Conservation (phyloP, 2,113 vertebrate genomes). For the Aviceda subcristata region DNA sequence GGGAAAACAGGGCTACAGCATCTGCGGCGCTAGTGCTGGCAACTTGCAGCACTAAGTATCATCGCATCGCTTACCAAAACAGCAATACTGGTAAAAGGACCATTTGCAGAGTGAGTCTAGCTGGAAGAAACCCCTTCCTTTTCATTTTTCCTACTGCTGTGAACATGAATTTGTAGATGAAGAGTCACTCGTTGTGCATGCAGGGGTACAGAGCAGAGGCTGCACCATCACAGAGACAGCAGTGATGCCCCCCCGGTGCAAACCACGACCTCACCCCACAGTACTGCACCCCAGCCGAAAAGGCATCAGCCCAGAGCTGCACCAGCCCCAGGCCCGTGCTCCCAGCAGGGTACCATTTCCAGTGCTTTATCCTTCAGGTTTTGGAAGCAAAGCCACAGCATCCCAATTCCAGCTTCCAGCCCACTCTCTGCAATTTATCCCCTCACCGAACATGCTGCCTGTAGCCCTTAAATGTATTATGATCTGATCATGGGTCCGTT, state of each 20-base stretch:
- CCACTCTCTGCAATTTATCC: fast-evolving
- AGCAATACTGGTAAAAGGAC: fast-evolving
- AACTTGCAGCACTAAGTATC: fast-evolving
- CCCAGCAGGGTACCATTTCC: not conserved
- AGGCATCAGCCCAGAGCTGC: not conserved
- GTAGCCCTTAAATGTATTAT: not conserved
- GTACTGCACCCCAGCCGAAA: fast-evolving
- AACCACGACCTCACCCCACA: fast-evolving
- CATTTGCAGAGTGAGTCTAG: fast-evolving
- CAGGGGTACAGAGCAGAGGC: not conserved
- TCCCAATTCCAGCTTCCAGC: not conserved
- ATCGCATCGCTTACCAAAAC: fast-evolving
- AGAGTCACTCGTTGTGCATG: fast-evolving
- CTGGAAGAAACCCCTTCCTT: not conserved
- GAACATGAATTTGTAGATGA: fast-evolving
- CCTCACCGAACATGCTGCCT: fast-evolving
- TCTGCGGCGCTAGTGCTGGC: not conserved
- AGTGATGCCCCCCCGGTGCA: fast-evolving
- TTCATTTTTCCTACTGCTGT: fast-evolving
- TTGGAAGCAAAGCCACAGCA: not conserved
- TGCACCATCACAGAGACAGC: fast-evolving
- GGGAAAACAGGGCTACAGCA: fast-evolving
- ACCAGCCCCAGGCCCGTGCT: not conserved
- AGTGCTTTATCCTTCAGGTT: fast-evolving
- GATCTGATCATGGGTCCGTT: not conserved